These are phyloP conservation scores for Epinotia demarniana DNA, from an alignment of 2,888 invertebrate species.

Conservation along the genomic window DNA sequence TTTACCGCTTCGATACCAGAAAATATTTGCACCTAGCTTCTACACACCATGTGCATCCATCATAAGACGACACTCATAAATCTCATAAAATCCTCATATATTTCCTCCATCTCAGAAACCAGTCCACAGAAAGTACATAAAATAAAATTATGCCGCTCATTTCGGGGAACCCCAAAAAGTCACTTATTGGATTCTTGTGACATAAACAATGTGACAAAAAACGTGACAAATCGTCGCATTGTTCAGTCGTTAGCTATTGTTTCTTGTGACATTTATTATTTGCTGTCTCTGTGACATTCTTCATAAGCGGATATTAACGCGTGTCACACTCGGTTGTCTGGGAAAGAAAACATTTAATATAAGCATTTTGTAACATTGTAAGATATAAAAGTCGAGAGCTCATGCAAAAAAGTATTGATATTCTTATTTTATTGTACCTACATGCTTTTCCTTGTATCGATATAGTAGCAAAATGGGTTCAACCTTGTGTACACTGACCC, in stretches of 20 bases:
- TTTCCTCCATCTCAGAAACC: neutral
- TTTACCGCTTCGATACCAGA: too few species aligned
- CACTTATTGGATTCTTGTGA: constrained; percentile 28
- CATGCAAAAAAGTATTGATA: neutral
- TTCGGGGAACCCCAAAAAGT: neutral
- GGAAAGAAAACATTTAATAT: constrained; percentile 1
- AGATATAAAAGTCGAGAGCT: neutral
- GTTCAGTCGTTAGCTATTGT: constrained; percentile 58
- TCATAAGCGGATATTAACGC: constrained; percentile 61
- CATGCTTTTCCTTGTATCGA: too few species aligned
- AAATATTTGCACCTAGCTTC: too few species aligned
- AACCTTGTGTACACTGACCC: too few species aligned
- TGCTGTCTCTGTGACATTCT: constrained; percentile 58
- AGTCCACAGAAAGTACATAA: neutral
- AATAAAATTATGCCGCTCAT: constrained; percentile 1
- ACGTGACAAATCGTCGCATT: constrained; percentile 60
- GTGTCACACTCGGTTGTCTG: constrained; percentile 49
- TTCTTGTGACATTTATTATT: constrained; percentile 66
- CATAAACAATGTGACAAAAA: constrained; percentile 37
- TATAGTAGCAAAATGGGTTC: too few species aligned
- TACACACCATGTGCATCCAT: neutral
- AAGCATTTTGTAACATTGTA: neutral
- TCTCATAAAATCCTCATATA: neutral
- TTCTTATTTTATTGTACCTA: neutral
- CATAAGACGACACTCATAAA: neutral